Evolutionary conservation across 2,113 vertebrate genomes (phyloP), one percentile per base, ranked within the genome.

Genomic region (Pollachius pollachius): DNA sequence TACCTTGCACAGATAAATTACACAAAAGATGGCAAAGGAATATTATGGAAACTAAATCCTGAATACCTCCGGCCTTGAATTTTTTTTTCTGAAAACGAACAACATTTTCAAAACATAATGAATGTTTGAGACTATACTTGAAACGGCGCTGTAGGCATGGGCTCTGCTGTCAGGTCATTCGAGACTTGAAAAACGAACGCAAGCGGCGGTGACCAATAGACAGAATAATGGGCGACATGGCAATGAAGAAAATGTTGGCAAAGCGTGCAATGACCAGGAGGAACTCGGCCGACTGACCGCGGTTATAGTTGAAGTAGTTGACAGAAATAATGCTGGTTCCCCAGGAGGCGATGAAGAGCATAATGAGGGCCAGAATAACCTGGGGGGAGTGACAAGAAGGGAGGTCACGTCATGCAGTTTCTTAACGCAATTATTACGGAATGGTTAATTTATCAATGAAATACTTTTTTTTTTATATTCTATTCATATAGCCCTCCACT

Each of bases 291-390:
- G 90, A 87, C 0, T 76, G 67, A 17, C 91, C 87, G 0, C 65
- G 76, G 72, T 88, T 91, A 71, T 93, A 93, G 84, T 93, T 94
- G 83, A 93, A 93, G 63, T 91, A 92, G 81, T 92, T 92, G 37
- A 92, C 89, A 1, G 93, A 92, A 70, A 93, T 83, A 41, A 94
- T 68, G 76, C 90, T 93, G 59, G 91, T 89, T 72, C 91, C 90
- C 92, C 93, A 93, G 4, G 88, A 94, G 0, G 67, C 52, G 21
- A 92, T 88, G 72, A 94, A 94, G 62, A 94, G 85, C 65, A 91
- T 63, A 1, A 92, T 88, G n/a, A 94, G 86, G 2, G 84, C 72
- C 1, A 92, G 81, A 70, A 94, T 94, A 75, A 94, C 90, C 92
- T 93, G 78, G 3, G 62, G 56, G 65, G 18, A 67, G 61, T 3